Conservation (phyloP, 1,140 invertebrate species). For the Lepidurus couesii region DNA sequence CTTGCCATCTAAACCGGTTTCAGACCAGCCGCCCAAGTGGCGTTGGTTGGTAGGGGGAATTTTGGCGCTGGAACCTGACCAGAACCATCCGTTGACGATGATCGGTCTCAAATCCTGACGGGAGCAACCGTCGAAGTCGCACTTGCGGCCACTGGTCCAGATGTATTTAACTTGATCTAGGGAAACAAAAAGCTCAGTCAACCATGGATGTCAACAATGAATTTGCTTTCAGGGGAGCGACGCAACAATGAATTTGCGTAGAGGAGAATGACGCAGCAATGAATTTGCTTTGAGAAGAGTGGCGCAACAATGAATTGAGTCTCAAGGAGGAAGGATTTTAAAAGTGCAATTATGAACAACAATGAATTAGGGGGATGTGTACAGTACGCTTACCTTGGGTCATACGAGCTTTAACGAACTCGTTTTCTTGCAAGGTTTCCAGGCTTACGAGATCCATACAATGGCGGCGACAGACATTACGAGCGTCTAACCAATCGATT, state of each 20-base stretch:
- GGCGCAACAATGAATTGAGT: too few species aligned
- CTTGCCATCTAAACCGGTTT: slow-evolving; percentile 75
- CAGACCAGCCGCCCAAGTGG: slow-evolving; percentile 80
- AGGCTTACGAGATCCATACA: slow-evolving; percentile 88
- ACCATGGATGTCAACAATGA: slow-evolving; percentile 4
- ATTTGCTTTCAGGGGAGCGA: not conserved
- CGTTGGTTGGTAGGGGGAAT: slow-evolving; percentile 79
- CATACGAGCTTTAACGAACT: slow-evolving; percentile 80
- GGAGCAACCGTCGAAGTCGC: slow-evolving; percentile 86
- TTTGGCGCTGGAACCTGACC: slow-evolving; percentile 82
- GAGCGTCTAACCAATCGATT: slow-evolving; percentile 82
- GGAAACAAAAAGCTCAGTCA: not conserved
- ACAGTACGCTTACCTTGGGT: slow-evolving; percentile 57
- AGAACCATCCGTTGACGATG: slow-evolving; percentile 88
- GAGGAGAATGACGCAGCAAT: not conserved
- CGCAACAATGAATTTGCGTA: too few species aligned
- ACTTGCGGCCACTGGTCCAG: slow-evolving; percentile 86
- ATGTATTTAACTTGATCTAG: slow-evolving; percentile 63
- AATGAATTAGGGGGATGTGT: slow-evolving; percentile 7
- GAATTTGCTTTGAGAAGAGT: not conserved
- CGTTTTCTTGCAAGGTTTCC: slow-evolving; percentile 83
- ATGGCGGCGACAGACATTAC: slow-evolving; percentile 84
- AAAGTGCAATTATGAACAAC: slow-evolving; percentile 28
- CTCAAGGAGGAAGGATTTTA: not conserved
- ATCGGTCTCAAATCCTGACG: slow-evolving; percentile 76